Percentiles rank a stretch among this genome's conserved stretches.
Evolutionary conservation across 2,797 vertebrate species (phyloP).

Genomic region (Acestrorhynchus altus): DNA sequence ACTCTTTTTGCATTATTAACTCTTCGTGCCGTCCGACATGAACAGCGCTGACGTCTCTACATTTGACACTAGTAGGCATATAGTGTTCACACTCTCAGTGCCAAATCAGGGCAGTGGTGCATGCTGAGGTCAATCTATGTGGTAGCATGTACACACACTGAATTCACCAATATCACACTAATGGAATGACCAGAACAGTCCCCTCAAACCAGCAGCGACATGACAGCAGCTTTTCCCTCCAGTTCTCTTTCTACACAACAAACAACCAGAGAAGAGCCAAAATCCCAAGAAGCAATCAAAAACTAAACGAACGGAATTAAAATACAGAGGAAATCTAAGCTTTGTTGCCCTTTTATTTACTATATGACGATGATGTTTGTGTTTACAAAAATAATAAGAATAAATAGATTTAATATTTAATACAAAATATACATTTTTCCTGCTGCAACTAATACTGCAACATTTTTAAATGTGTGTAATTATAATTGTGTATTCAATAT

Average conservation of each 20-base stretch:
- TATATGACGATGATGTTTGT: too few relatives aligned
- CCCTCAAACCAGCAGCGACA: constrained; percentile 8
- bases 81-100: constrained; percentile 17
- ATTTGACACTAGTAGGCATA: constrained; percentile 25
- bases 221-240: background rate
- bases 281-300: background rate
- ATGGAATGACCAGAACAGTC: constrained; percentile 59
- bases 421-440: too few relatives aligned
- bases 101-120: constrained; percentile 22
- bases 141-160: constrained; percentile 44
- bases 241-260: background rate
- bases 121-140: constrained; percentile 61
- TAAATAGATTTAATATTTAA: background rate
- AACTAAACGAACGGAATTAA: background rate
- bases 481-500: background rate
- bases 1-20: constrained; percentile 18
- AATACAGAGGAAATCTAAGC: too few relatives aligned
- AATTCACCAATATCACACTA: constrained; percentile 65
- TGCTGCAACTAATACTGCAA: background rate
- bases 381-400: background rate
- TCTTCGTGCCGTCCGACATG: background rate
- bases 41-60: constrained; percentile 3
- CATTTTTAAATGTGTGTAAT: background rate
- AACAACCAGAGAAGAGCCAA: background rate
- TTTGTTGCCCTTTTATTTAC: too few relatives aligned